A percentile compares a stretch with the other conserved stretches of the same genome.
These are phyloP conservation scores for Melanotaenia maccullochi DNA, from an alignment of 2,797 vertebrate species.

Conservation along the genomic window DNA sequence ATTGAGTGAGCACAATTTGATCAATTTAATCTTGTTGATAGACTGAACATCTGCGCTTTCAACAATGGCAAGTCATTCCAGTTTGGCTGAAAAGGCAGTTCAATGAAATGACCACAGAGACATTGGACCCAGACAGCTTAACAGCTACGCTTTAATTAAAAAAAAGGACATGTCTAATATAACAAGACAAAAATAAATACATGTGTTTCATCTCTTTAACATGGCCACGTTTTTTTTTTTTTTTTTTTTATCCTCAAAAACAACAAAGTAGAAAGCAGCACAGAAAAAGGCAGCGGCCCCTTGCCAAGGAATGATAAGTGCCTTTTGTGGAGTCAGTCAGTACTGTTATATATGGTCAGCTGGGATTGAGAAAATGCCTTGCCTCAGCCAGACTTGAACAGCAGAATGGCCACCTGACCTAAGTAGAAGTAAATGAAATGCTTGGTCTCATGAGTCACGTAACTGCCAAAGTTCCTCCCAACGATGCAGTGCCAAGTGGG, in stretches of 20 bases:
- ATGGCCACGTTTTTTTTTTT: conserved; percentile 71
- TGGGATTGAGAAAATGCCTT: conserved; percentile 37
- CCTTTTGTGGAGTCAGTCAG: conserved; percentile 88
- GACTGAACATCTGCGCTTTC: background rate
- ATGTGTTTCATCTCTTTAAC: conserved; percentile 84
- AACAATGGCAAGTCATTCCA: background rate
- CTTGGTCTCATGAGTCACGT: conserved; percentile 99
- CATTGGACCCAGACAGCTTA: conserved; percentile 67
- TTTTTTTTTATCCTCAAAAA: conserved; percentile 66
- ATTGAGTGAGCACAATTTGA: background rate
- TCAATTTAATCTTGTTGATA: background rate
- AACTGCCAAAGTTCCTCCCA: conserved; percentile 99
- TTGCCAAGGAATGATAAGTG: conserved; percentile 87
- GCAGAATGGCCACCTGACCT: conserved; percentile 99
- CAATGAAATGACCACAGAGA: conserved; percentile 52
- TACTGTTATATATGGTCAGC: conserved; percentile 76
- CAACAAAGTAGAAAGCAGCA: conserved; percentile 85
- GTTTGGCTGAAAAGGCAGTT: background rate
- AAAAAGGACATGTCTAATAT: conserved; percentile 78
- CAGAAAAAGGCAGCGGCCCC: conserved; percentile 85
- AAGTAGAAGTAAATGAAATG: conserved; percentile 99
- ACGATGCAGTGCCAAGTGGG: conserved; percentile 99
- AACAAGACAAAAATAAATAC: conserved; percentile 94
- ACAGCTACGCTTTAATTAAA: conserved; percentile 81
- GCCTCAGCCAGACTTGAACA: conserved; percentile 97